Evolutionary conservation across 2,113 vertebrate species (phyloP).

Genomic region (Epinephelus cyanopodus): DNA sequence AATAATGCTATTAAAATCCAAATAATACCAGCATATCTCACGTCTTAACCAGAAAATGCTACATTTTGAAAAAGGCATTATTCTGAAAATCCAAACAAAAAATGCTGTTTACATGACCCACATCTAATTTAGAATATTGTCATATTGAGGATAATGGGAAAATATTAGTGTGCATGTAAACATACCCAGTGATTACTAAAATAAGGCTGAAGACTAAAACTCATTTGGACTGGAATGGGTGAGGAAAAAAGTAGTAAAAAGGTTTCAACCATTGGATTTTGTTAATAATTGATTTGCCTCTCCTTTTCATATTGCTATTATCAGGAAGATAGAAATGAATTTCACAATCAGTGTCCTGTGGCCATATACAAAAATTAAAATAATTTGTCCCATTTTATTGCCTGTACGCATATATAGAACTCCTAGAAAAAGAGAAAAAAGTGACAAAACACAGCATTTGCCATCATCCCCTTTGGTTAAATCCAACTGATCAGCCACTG

Average conservation of each 20-base stretch:
- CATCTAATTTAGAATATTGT: too few relatives aligned
- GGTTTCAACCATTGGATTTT: background rate
- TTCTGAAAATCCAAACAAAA: too few relatives aligned
- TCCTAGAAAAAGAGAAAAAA: background rate
- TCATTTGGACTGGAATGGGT: background rate
- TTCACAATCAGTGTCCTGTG: conserved; percentile 23
- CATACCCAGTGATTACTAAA: background rate
- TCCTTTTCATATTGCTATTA: conserved; percentile 32
- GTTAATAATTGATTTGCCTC: conserved; percentile 38
- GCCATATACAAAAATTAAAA: background rate
- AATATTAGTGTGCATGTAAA: too few relatives aligned
- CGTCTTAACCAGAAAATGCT: too few relatives aligned
- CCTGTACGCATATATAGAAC: background rate
- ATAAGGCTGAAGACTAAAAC: conserved; percentile 3
- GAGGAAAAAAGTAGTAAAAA: background rate
- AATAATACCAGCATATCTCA: too few relatives aligned
- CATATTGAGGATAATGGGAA: too few relatives aligned
- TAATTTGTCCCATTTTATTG: background rate
- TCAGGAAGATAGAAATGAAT: conserved; percentile 1
- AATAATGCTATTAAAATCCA: too few relatives aligned
- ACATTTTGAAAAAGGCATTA: too few relatives aligned
- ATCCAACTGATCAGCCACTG: conserved; percentile 32
- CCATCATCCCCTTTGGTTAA: background rate
- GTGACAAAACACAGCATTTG: background rate
- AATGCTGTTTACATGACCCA: too few relatives aligned